Evolutionary conservation across 2,797 vertebrate species (phyloP), one percentile per base, ranked within the genome.

Genomic region (Lepilemur ruficaudatus): DNA sequence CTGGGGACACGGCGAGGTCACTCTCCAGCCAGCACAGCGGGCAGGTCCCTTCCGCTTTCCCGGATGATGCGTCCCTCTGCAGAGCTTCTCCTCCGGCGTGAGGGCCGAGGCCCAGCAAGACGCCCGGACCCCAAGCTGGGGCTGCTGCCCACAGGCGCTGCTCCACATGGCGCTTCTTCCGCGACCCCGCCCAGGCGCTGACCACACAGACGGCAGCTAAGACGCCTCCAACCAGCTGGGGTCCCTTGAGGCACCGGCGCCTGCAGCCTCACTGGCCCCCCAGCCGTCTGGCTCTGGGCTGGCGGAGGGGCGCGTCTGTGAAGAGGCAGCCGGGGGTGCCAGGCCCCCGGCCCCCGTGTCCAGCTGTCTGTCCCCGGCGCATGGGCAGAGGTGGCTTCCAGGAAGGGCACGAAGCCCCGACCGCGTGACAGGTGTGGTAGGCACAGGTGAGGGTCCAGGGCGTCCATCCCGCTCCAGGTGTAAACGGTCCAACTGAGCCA

Each of bases 101-200:
- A 76, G 48, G 75, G 75, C 13, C 5, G 6, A 0, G 6, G 32
- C 48, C n/a, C 11, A 2, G 48, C 73, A n/a, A 48, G 73, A 52
- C 0, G 48, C 73, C n/a, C 32, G 5, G 48, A 15, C 11, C 20
- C 11, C 6, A 7, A 7, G 7, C 48, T 5, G n/a, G 22, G 30
- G 18, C 32, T n/a, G n/a, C 32, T 14, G 32, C 32, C 48, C 0
- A 3, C 1, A 4, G 73, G 48, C 1, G 20, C 5, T 4, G 20
- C 73, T 22, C 22, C 46, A 76, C 20, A 13, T 9, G 50, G n/a
- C 18, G 2, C 73, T 35, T 50, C 73, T 3, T 35, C 48, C 12
- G n/a, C 22, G 2, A 20, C 17, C 28, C 72, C 11, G 43, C 43
- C 46, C 9, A 2, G 46, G 43, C 17, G 10, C 28, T 48, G 72